Base-by-base conservation (phyloP, 2,888 invertebrate species). In the Muscina levida region DNA sequence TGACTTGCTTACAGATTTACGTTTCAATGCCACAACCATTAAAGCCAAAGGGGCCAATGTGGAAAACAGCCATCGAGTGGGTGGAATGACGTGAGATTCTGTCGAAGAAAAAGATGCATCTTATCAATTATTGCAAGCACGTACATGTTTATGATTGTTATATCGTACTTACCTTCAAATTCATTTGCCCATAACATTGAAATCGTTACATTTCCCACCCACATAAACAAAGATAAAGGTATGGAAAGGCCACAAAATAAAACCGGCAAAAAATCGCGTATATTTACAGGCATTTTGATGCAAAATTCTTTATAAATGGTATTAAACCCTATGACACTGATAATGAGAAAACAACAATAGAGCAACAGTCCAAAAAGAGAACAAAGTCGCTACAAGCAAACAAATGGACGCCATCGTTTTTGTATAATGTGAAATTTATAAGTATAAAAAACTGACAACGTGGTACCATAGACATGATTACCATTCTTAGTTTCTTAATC, bases 181-280 rank as follows among this genome's bases (percentile, higher is more conserved):
- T 92, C 92, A 73, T 91, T 89, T 53, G 91, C 91, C 83, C 91
- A 91, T 31, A 94, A 89, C 85, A 92, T 93, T 0, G 93, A 92
- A 87, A 94, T 93, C n/a, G 94, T 91, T 83, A 95, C 91, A 89
- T 95, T 95, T 22, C 93, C 92, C 82, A 93, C 92, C 95, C 95
- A 95, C 91, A 95, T 92, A 24, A 94, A 92, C 91, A 95, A 93
- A 0, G 95, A 95, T n/a, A 95, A 85, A 6, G 95, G 95, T 86
- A 95, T 93, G 1, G 95, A 93, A 79, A 95, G 90, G 3, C 94
- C 93, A 85, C 93, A 93, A 39, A 94, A 88, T 1, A 95, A 85
- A 48, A 95, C 91, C 75, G 94, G 93, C 85, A 93, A 86, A 82
- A 86, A 88, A 26, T 86, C 83, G 2, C 82, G 77, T 4, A 80